Base-by-base conservation (phyloP, 2,797 vertebrate species). In the Leptatherina wallacei region DNA sequence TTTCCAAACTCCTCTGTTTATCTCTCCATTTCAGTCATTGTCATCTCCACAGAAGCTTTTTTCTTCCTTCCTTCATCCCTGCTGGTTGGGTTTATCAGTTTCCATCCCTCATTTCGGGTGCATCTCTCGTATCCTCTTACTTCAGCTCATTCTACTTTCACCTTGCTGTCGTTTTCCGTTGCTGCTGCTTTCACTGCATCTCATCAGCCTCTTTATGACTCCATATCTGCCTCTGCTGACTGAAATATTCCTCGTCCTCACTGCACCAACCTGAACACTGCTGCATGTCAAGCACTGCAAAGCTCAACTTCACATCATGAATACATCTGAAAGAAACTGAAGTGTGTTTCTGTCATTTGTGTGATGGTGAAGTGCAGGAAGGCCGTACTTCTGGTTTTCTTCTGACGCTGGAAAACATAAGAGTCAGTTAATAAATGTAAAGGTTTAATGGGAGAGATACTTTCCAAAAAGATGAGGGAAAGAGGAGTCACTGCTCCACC, bases 1-100 rank as follows among this genome's bases (percentile, higher is more conserved):
- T 54, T 27, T 61, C 38, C 61, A 47, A 33, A 30, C 35, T 65
- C 16, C 10, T 66, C 47, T 52, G 61, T 57, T 68, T 55, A 44
- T 62, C 69, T 52, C 71, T 63, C 35, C 9, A 0, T 66, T 56
- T 78, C 65, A 51, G 69, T 79, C 59, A n/a, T 49, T 63, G 49
- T 66, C 27, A 12, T 65, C 67, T 78, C 36, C 67, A 60, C 65
- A 56, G 32, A 33, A 42, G 67, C 65, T 30, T 60, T n/a, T 24
- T 44, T 42, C 42, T 22, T 49, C 36, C 64, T 33, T 62, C 36
- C 44, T 35, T 27, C 59, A 2, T 35, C 40, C 57, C 67, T 27
- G 66, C 63, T 59, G 70, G 61, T 64, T 4, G 16, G 11, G 0
- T 73, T 72, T 32, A 78, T 72, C 69, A 38, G 66, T 62, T 55